Conservation (phyloP, 2,113 vertebrate genomes). For the Cochlearius cochlearius region DNA sequence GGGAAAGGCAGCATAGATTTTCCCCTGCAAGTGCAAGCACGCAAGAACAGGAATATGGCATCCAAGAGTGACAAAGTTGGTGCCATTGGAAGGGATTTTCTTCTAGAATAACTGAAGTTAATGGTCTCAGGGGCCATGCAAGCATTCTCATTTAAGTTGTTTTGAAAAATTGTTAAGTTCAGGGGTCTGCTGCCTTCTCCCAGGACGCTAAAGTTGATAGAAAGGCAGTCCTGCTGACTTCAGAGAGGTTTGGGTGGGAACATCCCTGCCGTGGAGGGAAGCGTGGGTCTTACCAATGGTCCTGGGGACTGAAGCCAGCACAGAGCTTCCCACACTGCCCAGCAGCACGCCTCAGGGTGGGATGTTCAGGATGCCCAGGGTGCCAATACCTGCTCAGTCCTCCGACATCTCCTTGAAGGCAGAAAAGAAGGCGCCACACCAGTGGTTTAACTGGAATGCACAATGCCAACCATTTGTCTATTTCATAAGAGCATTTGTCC, state of each 20-base stretch:
- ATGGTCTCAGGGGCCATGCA: neutral
- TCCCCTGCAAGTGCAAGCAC: neutral
- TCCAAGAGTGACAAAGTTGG: neutral
- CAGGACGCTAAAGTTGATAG: neutral
- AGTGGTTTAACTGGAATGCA: neutral
- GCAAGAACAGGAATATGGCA: neutral
- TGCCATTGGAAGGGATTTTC: neutral
- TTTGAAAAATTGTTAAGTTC: neutral
- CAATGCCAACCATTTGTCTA: neutral
- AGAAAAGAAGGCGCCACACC: neutral
- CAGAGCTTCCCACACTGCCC: neutral
- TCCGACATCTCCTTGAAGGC: neutral
- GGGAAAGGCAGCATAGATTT: neutral
- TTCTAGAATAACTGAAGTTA: neutral
- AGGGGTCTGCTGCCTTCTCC: neutral
- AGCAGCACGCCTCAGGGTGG: fast-evolving
- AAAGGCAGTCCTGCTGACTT: neutral
- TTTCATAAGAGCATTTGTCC: neutral
- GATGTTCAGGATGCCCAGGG: neutral
- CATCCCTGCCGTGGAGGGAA: fast-evolving
- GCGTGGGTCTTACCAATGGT: fast-evolving
- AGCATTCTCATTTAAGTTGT: neutral
- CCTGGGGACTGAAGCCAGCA: neutral
- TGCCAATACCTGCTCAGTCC: neutral
- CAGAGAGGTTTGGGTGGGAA: neutral